Percentiles rank a stretch among this genome's conserved stretches.
These are phyloP conservation scores for Drosophila sulfurigaster DNA, from an alignment of 1,140 invertebrate genomes.

Conservation along the genomic window DNA sequence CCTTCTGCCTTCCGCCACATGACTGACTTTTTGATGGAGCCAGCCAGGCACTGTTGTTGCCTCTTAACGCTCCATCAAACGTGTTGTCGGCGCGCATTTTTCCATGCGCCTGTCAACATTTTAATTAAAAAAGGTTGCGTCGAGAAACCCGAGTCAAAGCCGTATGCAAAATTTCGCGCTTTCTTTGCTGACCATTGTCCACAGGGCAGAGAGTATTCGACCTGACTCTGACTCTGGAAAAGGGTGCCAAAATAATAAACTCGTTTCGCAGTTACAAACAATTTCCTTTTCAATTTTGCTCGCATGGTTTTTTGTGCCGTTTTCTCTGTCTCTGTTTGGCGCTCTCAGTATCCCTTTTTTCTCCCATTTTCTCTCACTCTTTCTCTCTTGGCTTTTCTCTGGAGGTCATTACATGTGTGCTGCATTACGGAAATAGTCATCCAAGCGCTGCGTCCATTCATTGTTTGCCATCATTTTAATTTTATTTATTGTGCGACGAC, in stretches of 20 bases:
- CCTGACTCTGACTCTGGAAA: slow-evolving; percentile 37
- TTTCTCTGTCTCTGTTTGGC: slow-evolving; percentile 10
- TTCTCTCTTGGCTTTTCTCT: neutral
- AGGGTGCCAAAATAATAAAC: slow-evolving; percentile 85
- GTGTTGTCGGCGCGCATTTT: slow-evolving; percentile 62
- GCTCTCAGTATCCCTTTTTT: neutral
- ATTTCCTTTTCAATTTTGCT: slow-evolving; percentile 85
- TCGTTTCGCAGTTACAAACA: slow-evolving; percentile 85
- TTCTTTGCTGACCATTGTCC: slow-evolving; percentile 62
- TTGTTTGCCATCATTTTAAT: slow-evolving; percentile 85
- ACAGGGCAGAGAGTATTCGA: neutral
- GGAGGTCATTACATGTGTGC: slow-evolving; percentile 81
- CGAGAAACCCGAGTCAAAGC: slow-evolving; percentile 37
- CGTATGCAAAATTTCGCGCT: slow-evolving; percentile 80
- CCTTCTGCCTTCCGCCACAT: slow-evolving; percentile 1
- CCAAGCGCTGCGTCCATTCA: slow-evolving; percentile 62
- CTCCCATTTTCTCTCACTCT: slow-evolving; percentile 14
- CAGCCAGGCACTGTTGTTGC: slow-evolving; percentile 4
- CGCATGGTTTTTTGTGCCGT: slow-evolving; percentile 42
- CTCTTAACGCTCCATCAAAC: slow-evolving; percentile 15
- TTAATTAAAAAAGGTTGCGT: slow-evolving; percentile 85
- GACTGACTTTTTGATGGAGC: slow-evolving; percentile 48
- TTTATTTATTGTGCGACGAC: slow-evolving; percentile 85
- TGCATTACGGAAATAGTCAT: slow-evolving; percentile 70
- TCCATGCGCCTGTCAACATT: slow-evolving; percentile 84